Evolutionary conservation across 2,797 vertebrate species (phyloP).

Genomic region (Danio kyathit): DNA sequence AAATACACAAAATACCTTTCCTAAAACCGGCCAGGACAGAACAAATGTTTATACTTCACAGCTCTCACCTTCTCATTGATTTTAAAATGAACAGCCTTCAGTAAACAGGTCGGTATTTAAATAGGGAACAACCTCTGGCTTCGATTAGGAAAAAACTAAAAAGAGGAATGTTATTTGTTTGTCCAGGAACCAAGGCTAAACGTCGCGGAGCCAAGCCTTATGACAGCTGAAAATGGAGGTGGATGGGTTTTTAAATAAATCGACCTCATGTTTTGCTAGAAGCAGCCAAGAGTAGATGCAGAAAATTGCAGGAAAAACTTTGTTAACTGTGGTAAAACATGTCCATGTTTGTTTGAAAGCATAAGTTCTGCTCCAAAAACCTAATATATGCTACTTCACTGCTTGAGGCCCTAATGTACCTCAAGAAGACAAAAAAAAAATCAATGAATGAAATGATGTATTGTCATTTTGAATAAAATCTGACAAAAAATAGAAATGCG

Average conservation of each 20-base stretch:
- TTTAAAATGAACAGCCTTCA: conserved; percentile 71
- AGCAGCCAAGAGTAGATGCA: conserved; percentile 69
- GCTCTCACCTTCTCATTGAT: conserved; percentile 66
- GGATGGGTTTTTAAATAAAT: conserved; percentile 75
- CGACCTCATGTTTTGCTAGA: conserved; percentile 77
- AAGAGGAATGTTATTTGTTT: conserved; percentile 73
- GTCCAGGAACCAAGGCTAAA: conserved; percentile 63
- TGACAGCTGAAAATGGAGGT: conserved; percentile 67
- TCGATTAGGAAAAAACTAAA: conserved; percentile 46
- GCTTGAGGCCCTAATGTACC: neutral
- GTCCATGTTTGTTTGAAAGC: conserved; percentile 69
- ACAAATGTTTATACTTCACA: conserved; percentile 77
- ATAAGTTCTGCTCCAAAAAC: conserved; percentile 22
- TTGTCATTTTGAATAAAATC: neutral
- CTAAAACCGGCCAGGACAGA: conserved; percentile 61
- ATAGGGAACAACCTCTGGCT: conserved; percentile 63
- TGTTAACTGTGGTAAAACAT: conserved; percentile 71
- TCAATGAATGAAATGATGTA: neutral
- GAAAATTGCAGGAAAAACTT: conserved; percentile 71
- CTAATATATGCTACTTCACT: neutral
- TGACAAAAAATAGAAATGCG: neutral
- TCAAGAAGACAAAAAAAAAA: too few relatives aligned
- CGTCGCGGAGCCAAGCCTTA: conserved; percentile 60
- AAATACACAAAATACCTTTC: conserved; percentile 70
- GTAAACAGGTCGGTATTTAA: conserved; percentile 68